Evolutionary conservation across 2,888 invertebrate genomes (phyloP).

Genomic region (Drosophila anceps): DNA sequence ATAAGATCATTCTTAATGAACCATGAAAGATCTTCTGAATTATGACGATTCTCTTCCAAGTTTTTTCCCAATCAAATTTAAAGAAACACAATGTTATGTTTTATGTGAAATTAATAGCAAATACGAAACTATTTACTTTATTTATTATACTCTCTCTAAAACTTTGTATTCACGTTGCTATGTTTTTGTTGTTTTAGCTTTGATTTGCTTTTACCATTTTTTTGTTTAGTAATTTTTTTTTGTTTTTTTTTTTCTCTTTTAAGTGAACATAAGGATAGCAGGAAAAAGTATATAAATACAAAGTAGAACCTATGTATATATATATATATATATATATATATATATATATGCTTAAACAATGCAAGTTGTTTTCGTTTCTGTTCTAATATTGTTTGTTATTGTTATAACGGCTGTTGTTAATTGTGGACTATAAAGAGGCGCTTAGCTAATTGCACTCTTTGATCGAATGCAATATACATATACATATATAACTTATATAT

Average conservation of each 20-base stretch:
- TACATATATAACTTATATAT: constrained; percentile 62
- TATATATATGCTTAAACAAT: constrained; percentile 41
- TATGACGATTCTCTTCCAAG: no score
- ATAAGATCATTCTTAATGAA: neutral
- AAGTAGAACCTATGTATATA: constrained; percentile 53
- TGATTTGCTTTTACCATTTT: constrained; percentile 70
- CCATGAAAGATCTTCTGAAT: neutral
- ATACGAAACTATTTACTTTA: constrained; percentile 81
- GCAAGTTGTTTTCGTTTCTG: constrained; percentile 39
- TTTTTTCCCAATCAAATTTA: neutral
- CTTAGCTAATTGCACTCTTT: constrained; percentile 63
- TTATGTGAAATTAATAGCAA: constrained; percentile 82
- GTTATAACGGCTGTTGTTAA: constrained; percentile 45
- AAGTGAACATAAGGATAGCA: constrained; percentile 76
- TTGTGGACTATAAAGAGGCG: constrained; percentile 59
- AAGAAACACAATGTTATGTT: constrained; percentile 28
- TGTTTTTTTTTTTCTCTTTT: constrained; percentile 60
- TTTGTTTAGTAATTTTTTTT: constrained; percentile 67
- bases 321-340: constrained; percentile 33
- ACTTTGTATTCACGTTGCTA: constrained; percentile 71
- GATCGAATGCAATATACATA: constrained; percentile 57
- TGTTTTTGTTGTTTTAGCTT: constrained; percentile 59
- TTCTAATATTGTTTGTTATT: constrained; percentile 45
- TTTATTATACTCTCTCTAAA: constrained; percentile 77
- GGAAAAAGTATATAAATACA: constrained; percentile 74